These are phyloP conservation scores for Zoanthus solanderi DNA, from an alignment of 92 coral and sea anemone species.

Conservation along the genomic window DNA sequence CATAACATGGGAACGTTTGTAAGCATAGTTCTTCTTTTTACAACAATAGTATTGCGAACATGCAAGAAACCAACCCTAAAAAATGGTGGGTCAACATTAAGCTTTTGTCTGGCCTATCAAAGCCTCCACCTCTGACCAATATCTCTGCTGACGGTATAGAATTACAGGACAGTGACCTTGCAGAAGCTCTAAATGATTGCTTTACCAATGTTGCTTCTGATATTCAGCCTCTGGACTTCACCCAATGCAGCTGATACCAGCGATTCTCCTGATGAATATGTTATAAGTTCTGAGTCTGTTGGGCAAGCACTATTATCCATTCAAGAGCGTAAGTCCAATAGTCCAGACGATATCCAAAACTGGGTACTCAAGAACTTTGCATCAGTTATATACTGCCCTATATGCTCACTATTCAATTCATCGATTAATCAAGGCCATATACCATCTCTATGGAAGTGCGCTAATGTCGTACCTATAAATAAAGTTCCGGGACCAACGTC, in stretches of 20 bases:
- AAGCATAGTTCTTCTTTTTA: too few relatives aligned
- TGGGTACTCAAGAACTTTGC: slow-evolving; percentile 51
- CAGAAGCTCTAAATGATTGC: slow-evolving; percentile 5
- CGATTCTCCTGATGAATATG: neutral
- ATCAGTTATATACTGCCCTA: neutral
- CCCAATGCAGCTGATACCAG: neutral
- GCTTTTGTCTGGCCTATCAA: too few relatives aligned
- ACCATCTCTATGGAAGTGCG: slow-evolving; percentile 40
- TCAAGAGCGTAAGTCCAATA: too few relatives aligned
- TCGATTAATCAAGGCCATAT: neutral
- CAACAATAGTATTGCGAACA: neutral
- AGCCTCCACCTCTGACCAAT: too few relatives aligned
- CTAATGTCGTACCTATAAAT: neutral
- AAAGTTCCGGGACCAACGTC: neutral
- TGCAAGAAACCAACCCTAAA: too few relatives aligned
- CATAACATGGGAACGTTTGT: too few relatives aligned
- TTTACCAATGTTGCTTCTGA: neutral
- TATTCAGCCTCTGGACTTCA: slow-evolving; percentile 44
- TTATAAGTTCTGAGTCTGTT: too few relatives aligned
- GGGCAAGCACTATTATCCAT: slow-evolving; percentile 12
- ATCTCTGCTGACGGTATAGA: slow-evolving; percentile 20
- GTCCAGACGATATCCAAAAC: slow-evolving; percentile 46
- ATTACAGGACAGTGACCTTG: slow-evolving; percentile 49
- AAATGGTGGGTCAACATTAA: too few relatives aligned
- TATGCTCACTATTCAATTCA: slow-evolving; percentile 46